A percentile compares a stretch with the other conserved stretches of the same genome.
Evolutionary conservation across 2,797 vertebrate species (phyloP).

Genomic region (Parotocinclus haroldoi): DNA sequence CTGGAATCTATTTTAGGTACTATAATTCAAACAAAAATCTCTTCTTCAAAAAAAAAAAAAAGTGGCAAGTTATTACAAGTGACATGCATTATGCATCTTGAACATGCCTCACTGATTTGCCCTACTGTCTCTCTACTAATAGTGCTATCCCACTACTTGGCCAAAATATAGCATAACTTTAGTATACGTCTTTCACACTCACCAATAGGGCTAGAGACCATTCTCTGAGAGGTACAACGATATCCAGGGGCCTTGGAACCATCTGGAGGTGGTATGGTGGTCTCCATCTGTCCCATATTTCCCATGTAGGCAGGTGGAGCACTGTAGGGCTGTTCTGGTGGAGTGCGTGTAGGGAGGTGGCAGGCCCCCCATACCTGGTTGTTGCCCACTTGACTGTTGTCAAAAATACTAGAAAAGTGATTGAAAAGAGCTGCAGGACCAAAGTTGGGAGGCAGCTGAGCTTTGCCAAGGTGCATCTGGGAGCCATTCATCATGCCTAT

Average conservation of each 20-base stretch:
- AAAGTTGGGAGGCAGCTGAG: conserved; percentile 86
- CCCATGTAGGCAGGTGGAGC: conserved; percentile 85
- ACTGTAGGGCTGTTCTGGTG: conserved; percentile 85
- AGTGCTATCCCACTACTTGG: too few relatives aligned
- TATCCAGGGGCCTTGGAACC: conserved; percentile 96
- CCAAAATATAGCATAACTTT: too few relatives aligned
- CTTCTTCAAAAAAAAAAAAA: too few relatives aligned
- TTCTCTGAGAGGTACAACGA: conserved; percentile 86
- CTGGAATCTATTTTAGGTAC: too few relatives aligned
- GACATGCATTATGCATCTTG: too few relatives aligned
- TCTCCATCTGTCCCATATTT: conserved; percentile 89
- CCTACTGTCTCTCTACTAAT: too few relatives aligned
- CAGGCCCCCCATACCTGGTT: conserved; percentile 95
- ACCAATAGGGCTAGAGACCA: conserved; percentile 93
- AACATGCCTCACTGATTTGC: too few relatives aligned
- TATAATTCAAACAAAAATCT: too few relatives aligned
- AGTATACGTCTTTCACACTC: conserved; percentile 53
- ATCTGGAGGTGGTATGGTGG: conserved; percentile 81
- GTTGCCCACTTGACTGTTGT: conserved; percentile 89
- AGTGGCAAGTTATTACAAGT: too few relatives aligned
- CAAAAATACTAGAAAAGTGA: conserved; percentile 96
- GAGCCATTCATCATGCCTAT: conserved; percentile 93
- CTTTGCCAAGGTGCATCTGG: conserved; percentile 92
- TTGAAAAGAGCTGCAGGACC: conserved; percentile 91
- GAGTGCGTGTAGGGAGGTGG: conserved; percentile 84